Conservation (phyloP, 2,888 invertebrate species). For the Orthosia cruda region DNA sequence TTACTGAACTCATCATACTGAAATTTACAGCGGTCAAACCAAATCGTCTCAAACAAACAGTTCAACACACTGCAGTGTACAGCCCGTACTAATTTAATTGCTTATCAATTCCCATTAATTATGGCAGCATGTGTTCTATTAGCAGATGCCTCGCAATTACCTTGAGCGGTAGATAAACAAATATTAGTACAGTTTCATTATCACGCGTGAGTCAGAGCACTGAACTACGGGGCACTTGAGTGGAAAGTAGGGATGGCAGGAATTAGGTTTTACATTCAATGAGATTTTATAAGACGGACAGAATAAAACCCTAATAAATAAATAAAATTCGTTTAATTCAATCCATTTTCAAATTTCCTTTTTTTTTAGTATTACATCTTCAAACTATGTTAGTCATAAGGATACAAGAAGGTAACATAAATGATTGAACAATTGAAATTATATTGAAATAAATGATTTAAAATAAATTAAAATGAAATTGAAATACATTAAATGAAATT, state of each 20-base stretch:
- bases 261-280: too few relatives aligned
- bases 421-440: too few relatives aligned
- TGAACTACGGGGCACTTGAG: slow-evolving; percentile 4
- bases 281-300: too few relatives aligned
- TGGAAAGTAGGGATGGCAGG: slow-evolving; percentile 22
- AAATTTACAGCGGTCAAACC: neutral
- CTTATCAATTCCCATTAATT: slow-evolving; percentile 53
- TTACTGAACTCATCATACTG: neutral
- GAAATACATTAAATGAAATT: too few relatives aligned
- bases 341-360: too few relatives aligned
- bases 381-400: too few relatives aligned
- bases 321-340: too few relatives aligned
- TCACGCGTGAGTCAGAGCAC: slow-evolving; percentile 49
- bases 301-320: too few relatives aligned
- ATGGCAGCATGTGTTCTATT: slow-evolving; percentile 46
- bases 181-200: slow-evolving; percentile 51
- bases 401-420: too few relatives aligned
- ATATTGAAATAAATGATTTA: too few relatives aligned
- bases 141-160: slow-evolving; percentile 33
- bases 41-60: neutral
- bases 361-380: too few relatives aligned
- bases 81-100: slow-evolving; percentile 45
- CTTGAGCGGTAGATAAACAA: slow-evolving; percentile 48
- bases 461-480: too few relatives aligned
- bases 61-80: slow-evolving; percentile 23